phyloP scores from a whole-genome alignment of 2,888 invertebrate species.

The Mesorhabditis sp. region DNA sequence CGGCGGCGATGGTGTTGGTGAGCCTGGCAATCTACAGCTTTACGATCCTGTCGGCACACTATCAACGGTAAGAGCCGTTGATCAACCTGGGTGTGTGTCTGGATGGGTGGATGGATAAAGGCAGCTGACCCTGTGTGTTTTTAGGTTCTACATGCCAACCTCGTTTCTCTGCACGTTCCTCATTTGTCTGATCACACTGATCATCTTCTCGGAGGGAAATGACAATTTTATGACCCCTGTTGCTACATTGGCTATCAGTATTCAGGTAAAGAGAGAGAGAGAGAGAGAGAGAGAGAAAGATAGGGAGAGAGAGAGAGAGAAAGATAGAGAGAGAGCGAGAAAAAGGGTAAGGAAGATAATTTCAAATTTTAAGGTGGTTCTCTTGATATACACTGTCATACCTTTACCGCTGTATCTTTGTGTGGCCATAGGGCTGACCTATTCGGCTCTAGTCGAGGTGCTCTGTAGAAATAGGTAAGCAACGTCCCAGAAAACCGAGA shows the following conservation, averaged over 20 bases:
- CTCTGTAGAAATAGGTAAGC: constrained; percentile 61
- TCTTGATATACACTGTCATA: constrained; percentile 86
- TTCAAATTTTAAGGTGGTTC: constrained; percentile 72
- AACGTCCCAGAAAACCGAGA: background rate
- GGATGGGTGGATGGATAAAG: background rate
- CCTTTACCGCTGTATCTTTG: constrained; percentile 84
- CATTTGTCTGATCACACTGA: constrained; percentile 57
- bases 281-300: too few relatives aligned
- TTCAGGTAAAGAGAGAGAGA: constrained; percentile 37
- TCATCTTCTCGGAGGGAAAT: constrained; percentile 45
- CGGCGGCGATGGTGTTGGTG: constrained; percentile 62
- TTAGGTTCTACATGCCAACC: constrained; percentile 63
- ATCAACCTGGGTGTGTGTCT: background rate
- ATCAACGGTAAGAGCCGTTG: constrained; percentile 42
- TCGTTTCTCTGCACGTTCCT: constrained; percentile 67
- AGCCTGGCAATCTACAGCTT: constrained; percentile 59
- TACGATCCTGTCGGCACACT: constrained; percentile 59
- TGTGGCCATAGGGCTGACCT: constrained; percentile 74
- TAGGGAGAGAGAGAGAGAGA: too few relatives aligned
- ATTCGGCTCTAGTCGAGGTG: constrained; percentile 81
- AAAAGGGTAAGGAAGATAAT: too few relatives aligned
- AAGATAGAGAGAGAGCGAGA: too few relatives aligned
- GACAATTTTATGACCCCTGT: constrained; percentile 58
- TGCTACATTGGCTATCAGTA: constrained; percentile 53
- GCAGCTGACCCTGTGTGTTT: background rate